These are phyloP conservation scores for Brachypterus glaber DNA, from an alignment of 2,888 invertebrate genomes.

Conservation along the genomic window DNA sequence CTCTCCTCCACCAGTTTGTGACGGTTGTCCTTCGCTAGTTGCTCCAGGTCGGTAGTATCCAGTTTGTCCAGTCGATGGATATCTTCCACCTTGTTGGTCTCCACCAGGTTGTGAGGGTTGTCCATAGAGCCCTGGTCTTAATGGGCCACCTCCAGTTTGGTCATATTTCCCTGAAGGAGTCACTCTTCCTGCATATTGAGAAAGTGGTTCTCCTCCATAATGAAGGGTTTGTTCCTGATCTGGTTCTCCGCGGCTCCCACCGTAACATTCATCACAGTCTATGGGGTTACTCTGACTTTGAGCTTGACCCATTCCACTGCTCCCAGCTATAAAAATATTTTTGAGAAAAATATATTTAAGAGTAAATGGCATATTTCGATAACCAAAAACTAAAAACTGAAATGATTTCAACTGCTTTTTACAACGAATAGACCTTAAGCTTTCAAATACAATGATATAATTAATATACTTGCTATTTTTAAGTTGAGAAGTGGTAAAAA, in stretches of 20 bases:
- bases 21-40: not conserved
- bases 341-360: not conserved
- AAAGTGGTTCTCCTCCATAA: constrained; percentile 15
- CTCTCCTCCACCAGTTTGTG: constrained; percentile 7
- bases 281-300: constrained; percentile 72
- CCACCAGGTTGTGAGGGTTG: constrained; percentile 7
- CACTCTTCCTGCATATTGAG: too few relatives aligned
- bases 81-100: constrained; percentile 10
- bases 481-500: too few relatives aligned
- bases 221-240: constrained; percentile 28
- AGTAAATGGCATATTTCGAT: too few relatives aligned
- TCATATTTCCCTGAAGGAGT: not conserved
- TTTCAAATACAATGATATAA: too few relatives aligned
- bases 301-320: constrained; percentile 79
- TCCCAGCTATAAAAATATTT: constrained; percentile 50
- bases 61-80: not conserved
- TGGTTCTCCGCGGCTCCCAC: constrained; percentile 12
- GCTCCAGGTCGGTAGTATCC: not conserved
- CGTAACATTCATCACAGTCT: constrained; percentile 57
- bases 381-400: too few relatives aligned
- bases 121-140: not conserved
- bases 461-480: too few relatives aligned
- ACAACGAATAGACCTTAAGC: too few relatives aligned
- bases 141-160: not conserved
- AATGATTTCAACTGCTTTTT: too few relatives aligned